A percentile compares a stretch with the other conserved stretches of the same genome.
phyloP scores from a whole-genome alignment of 1,140 invertebrate species.

The Euwallacea similis region DNA sequence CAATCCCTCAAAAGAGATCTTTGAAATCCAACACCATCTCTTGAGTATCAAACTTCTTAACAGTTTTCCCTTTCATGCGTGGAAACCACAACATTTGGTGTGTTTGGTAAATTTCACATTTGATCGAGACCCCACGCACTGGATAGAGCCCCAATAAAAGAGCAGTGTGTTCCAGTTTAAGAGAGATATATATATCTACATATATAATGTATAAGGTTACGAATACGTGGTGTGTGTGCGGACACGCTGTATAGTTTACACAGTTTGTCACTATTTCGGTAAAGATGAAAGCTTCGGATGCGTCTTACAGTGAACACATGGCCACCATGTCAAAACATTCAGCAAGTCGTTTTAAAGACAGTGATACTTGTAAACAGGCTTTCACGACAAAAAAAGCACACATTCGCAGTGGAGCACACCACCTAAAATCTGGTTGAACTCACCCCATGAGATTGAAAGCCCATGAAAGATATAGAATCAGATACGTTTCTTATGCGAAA shows the following conservation, averaged over 20 bases:
- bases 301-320: constrained; percentile 42
- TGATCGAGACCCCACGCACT: constrained; percentile 34
- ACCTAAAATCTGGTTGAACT: too few relatives aligned
- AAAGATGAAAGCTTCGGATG: constrained; percentile 39
- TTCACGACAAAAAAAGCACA: too few relatives aligned
- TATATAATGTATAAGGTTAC: constrained; percentile 33
- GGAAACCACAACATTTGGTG: constrained; percentile 34
- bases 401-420: too few relatives aligned
- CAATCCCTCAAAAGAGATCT: neutral
- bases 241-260: constrained; percentile 39
- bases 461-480: too few relatives aligned
- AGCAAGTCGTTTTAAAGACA: constrained; percentile 32
- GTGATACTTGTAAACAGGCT: constrained; percentile 28
- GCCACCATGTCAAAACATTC: constrained; percentile 43
- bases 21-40: constrained; percentile 14
- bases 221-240: constrained; percentile 29
- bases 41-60: constrained; percentile 21
- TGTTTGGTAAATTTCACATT: constrained; percentile 37
- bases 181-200: constrained; percentile 17
- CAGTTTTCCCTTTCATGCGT: constrained; percentile 29
- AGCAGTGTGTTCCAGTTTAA: constrained; percentile 32
- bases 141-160: constrained; percentile 21
- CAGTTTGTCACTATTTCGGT: constrained; percentile 42
- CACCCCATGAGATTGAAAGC: too few relatives aligned
- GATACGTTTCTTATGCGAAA: constrained; percentile 8